A percentile compares a stretch with the other conserved stretches of the same genome.
These are phyloP conservation scores for Hydropsyche betteni DNA, from an alignment of 2,888 invertebrate species.

Conservation along the genomic window DNA sequence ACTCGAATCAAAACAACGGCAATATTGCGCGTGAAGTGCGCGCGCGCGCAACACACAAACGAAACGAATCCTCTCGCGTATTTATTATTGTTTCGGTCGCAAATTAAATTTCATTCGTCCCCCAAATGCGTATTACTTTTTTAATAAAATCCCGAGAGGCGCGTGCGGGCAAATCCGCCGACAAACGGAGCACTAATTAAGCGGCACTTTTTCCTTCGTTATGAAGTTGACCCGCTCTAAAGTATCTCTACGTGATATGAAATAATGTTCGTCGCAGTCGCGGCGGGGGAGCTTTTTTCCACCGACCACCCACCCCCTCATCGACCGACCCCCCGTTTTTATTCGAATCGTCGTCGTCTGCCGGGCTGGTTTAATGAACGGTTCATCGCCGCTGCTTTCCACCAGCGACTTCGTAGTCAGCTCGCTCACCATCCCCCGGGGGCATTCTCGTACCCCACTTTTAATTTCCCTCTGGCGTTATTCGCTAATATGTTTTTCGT, in stretches of 20 bases:
- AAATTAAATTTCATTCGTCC: slow-evolving; percentile 4
- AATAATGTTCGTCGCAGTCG: slow-evolving; percentile 36
- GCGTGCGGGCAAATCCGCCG: slow-evolving; percentile 20
- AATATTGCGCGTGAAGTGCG: slow-evolving; percentile 12
- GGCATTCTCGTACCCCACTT: slow-evolving; percentile 48
- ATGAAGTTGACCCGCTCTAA: slow-evolving; percentile 42
- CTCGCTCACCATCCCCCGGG: slow-evolving; percentile 32
- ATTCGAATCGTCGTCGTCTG: slow-evolving; percentile 41
- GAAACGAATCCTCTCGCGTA: neutral
- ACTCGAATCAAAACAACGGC: no score
- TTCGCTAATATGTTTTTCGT: slow-evolving; percentile 58
- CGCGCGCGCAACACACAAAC: slow-evolving; percentile 22
- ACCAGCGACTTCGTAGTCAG: slow-evolving; percentile 18
- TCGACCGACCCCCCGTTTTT: slow-evolving; percentile 23
- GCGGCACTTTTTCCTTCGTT: slow-evolving; percentile 44
- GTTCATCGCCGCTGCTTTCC: slow-evolving; percentile 34
- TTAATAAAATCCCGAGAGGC: neutral
- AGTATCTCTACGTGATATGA: slow-evolving; percentile 41
- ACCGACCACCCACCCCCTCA: slow-evolving; percentile 3
- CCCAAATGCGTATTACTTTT: no score
- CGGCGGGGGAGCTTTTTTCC: slow-evolving; percentile 22
- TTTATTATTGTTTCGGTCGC: slow-evolving; percentile 15
- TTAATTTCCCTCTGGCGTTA: slow-evolving; percentile 61
- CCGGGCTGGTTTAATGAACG: slow-evolving; percentile 44
- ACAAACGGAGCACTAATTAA: slow-evolving; percentile 44